Base-by-base conservation (phyloP, 2,888 invertebrate species). In the Halictus ligatus region DNA sequence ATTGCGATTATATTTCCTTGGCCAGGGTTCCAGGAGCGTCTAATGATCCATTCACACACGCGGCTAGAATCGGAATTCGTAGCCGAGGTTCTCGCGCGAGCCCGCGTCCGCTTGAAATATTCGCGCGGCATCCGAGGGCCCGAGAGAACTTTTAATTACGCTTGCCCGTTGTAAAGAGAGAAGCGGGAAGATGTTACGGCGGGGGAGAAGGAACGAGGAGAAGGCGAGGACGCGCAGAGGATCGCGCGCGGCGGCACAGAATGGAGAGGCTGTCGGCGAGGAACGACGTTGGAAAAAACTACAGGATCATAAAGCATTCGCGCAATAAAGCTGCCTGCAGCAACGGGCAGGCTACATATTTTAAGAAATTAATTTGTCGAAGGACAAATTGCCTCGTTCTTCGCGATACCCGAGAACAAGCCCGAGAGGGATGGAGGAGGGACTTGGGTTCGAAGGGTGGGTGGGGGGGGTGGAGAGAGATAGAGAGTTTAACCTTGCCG, bases 311-410 rank as follows among this genome's bases (percentile, higher is more conserved):
- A 92, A 92, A 92, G 85, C 90, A 92, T 90, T 80, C 86, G 90
- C 71, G 90, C 89, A 91, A 92, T 92, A 92, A 92, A 92, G 89
- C 89, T 88, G 90, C 87, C 88, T 88, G 86, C 87, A 88, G 89
- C 89, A 89, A 91, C 88, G 85, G 90, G 83, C 86, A 58, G 85
- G 79, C 85, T 89, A 85, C 88, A 90, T 91, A 90, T 90, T 92
- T 92, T 89, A 90, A 91, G 90, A 92, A 92, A 92, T 92, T 92
- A 91, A 92, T 92, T 92, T 90, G 90, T 92, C 89, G 92, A 92
- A 92, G 90, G 92, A 92, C 92, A 92, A 92, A 92, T 92, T 92
- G 89, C 91, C 89, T 72, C 81, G 88, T 85, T 81, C 76, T 73
- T 78, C 85, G 84, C 81, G 88, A 87, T 67, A 79, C 81, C 78